Base-by-base conservation (phyloP, 23 tunicate genomes). In the Trididemnum miniatum region DNA sequence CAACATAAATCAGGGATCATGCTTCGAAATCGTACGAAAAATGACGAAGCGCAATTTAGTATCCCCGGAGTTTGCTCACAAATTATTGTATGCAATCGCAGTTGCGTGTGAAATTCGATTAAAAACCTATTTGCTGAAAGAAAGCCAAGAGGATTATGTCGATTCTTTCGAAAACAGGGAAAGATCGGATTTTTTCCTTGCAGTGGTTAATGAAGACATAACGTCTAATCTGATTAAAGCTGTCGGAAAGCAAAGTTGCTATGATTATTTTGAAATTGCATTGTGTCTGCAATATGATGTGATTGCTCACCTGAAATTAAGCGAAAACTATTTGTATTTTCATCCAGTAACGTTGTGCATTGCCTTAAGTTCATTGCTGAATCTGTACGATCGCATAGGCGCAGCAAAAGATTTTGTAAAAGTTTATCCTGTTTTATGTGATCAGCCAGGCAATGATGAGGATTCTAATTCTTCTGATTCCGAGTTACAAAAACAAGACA, bases 91-190 rank as follows among this genome's bases (percentile, higher is more conserved):
- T 38, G 63, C 63, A 9, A 65, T 74, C 31, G 80, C 80, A 2
- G 25, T 74, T 18, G 80, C 60, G 7, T 74, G 80, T 65, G 80
- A 74, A 26, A 5, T 44, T 7, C 27, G 80, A 37, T 24, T 37
- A 20, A 74, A 38, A 38, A 9, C 30, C 9, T 74, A 74, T 24
- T 7, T 39, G 27, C 12, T 7, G 7, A 74, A 74, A 9, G 5
- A 28, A 1, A 15, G 60, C 15, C 80, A 74, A 38, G 59, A 74
- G 36, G 80, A 74, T 31, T 7, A 27, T 4, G 5, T 71, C 40
- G 76, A 62, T 62, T 62, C 26, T 26, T n/a, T n/a, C n/a, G n/a
- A n/a, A n/a, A n/a, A n/a, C n/a, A n/a, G n/a, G n/a, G n/a, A n/a
- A n/a, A n/a, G n/a, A n/a, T n/a, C n/a, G n/a, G n/a, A n/a, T n/a